These are phyloP conservation scores for Caenorhabditis panamensis DNA, from an alignment of 2,888 invertebrate genomes.

Conservation along the genomic window DNA sequence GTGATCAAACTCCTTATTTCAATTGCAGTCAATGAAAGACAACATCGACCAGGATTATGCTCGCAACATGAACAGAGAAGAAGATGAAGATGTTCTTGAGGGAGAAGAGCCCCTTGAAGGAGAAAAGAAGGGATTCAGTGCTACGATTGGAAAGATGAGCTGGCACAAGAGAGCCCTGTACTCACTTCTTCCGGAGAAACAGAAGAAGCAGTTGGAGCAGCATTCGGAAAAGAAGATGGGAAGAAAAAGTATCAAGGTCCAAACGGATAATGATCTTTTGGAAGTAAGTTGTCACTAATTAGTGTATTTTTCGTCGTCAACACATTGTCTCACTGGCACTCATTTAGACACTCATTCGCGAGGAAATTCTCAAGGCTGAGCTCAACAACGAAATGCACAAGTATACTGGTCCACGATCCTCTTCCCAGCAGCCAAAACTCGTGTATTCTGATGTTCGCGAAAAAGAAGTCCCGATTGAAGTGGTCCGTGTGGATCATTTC, in stretches of 20 bases:
- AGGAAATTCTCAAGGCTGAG: constrained; percentile 70
- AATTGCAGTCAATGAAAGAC: constrained; percentile 75
- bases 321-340: constrained; percentile 12
- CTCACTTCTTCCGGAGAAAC: constrained; percentile 74
- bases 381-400: constrained; percentile 69
- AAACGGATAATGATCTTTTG: constrained; percentile 68
- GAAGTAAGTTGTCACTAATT: constrained; percentile 58
- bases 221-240: constrained; percentile 63
- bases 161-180: constrained; percentile 74
- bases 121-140: constrained; percentile 49
- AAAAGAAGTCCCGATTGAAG: constrained; percentile 62
- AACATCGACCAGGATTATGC: constrained; percentile 80
- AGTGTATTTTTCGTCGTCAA: constrained; percentile 7
- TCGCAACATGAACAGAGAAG: constrained; percentile 73
- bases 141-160: constrained; percentile 76
- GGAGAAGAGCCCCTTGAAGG: constrained; percentile 49
- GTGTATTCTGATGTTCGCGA: constrained; percentile 61
- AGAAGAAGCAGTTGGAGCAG: constrained; percentile 67
- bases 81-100: constrained; percentile 59
- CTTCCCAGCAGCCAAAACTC: constrained; percentile 53
- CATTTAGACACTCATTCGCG: constrained; percentile 66
- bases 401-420: constrained; percentile 48
- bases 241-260: constrained; percentile 62
- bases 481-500: constrained; percentile 57
- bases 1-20: too few species aligned